These are phyloP conservation scores for Apaloderma vittatum DNA, from an alignment of 2,113 vertebrate species.

Conservation along the genomic window DNA sequence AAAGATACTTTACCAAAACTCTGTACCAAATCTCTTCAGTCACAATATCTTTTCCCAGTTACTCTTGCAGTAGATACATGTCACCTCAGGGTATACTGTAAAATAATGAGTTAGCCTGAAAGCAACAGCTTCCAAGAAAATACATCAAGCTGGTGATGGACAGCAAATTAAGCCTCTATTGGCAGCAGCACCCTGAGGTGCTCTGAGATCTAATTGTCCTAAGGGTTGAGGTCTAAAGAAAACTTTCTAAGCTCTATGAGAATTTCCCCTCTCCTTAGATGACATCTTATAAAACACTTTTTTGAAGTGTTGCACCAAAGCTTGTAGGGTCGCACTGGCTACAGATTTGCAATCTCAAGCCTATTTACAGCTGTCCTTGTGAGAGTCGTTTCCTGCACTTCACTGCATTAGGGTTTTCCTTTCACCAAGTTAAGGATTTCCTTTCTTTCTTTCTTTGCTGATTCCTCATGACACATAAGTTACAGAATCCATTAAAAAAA, in stretches of 20 bases:
- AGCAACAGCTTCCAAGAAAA: not conserved
- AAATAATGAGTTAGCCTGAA: constrained; percentile 8
- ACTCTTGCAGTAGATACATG: not conserved
- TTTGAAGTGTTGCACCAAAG: not conserved
- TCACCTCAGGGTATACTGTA: not conserved
- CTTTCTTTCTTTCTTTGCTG: not conserved
- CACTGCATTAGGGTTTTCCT: not conserved
- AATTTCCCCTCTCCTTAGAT: not conserved
- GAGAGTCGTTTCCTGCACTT: not conserved
- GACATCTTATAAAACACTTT: not conserved
- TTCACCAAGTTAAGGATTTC: not conserved
- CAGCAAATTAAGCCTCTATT: not conserved
- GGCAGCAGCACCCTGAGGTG: not conserved
- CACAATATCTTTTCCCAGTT: not conserved
- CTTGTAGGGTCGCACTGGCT: not conserved
- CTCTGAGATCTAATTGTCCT: not conserved
- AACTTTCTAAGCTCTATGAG: not conserved
- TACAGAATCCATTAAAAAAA: not conserved
- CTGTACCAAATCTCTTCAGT: not conserved
- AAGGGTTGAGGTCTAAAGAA: not conserved
- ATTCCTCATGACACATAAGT: not conserved
- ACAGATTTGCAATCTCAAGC: not conserved
- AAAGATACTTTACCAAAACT: not conserved
- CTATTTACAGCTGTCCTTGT: not conserved
- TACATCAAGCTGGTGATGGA: not conserved